Percentiles rank a stretch among this genome's conserved stretches.
Conservation (phyloP, 2,888 invertebrate species). For the Zygogramma bicolorata region DNA sequence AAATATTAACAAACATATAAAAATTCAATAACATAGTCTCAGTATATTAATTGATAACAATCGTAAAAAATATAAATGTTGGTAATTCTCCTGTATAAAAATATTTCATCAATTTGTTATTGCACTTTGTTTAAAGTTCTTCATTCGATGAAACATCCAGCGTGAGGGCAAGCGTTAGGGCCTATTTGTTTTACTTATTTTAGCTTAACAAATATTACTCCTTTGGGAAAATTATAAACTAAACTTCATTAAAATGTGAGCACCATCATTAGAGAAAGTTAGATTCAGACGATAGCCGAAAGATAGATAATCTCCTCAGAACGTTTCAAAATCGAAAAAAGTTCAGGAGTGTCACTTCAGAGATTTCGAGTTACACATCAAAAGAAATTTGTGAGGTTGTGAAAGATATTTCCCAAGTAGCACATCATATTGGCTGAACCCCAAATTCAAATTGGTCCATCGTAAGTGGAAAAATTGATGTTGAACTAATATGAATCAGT, state of each 20-base stretch:
- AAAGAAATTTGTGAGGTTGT: too few relatives aligned
- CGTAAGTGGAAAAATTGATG: too few relatives aligned
- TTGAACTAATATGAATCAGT: too few relatives aligned
- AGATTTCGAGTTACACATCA: too few relatives aligned
- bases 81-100: conserved; percentile 25
- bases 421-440: too few relatives aligned
- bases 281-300: conserved; percentile 25
- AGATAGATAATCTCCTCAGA: too few relatives aligned
- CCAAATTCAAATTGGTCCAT: too few relatives aligned
- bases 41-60: conserved; percentile 8
- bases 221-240: conserved; percentile 12
- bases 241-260: conserved; percentile 27
- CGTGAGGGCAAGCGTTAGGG: conserved; percentile 33
- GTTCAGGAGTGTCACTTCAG: too few relatives aligned
- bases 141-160: conserved; percentile 11
- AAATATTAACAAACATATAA: conserved; percentile 10
- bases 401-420: too few relatives aligned
- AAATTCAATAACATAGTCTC: conserved; percentile 8
- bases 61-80: conserved; percentile 29
- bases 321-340: too few relatives aligned
- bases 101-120: conserved; percentile 27
- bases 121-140: conserved; percentile 22
- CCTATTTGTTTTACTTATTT: conserved; percentile 23
- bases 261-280: conserved; percentile 20
- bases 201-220: conserved; percentile 20